Percentiles rank a stretch among this genome's conserved stretches.
Conservation (phyloP, 1,140 invertebrate genomes). For the Lethrus apterus region DNA sequence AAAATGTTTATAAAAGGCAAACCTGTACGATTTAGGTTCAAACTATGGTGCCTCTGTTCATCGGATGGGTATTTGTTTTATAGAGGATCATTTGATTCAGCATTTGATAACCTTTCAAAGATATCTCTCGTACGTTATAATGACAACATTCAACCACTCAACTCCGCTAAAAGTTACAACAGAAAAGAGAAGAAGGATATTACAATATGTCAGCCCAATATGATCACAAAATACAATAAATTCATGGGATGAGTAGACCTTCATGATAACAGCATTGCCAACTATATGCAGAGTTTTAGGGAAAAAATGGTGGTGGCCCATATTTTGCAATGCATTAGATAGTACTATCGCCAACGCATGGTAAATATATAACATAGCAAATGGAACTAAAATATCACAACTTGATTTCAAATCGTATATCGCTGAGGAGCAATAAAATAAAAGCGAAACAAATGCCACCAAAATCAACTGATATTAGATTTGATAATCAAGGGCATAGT, state of each 20-base stretch:
- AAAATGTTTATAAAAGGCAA: slow-evolving; percentile 46
- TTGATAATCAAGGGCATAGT: no score
- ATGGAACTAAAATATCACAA: no score
- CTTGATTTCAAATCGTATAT: no score
- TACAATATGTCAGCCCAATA: neutral
- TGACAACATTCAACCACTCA: neutral
- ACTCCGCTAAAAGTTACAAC: neutral
- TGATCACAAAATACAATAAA: neutral
- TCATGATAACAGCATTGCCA: neutral
- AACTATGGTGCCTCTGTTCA: slow-evolving; percentile 35
- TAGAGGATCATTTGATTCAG: neutral
- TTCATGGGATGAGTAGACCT: neutral
- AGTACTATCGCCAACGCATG: neutral
- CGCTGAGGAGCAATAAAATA: no score
- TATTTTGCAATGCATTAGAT: neutral
- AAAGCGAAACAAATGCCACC: no score
- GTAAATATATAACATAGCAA: no score
- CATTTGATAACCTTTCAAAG: neutral
- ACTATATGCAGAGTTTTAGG: no score
- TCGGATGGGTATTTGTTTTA: slow-evolving; percentile 19
- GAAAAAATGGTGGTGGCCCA: neutral
- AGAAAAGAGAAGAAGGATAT: neutral
- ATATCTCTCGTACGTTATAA: neutral
- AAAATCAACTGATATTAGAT: no score
- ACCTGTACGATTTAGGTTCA: slow-evolving; percentile 44